Evolutionary conservation across 2,113 vertebrate genomes (phyloP).

Genomic region (Dipodomys ordii): DNA sequence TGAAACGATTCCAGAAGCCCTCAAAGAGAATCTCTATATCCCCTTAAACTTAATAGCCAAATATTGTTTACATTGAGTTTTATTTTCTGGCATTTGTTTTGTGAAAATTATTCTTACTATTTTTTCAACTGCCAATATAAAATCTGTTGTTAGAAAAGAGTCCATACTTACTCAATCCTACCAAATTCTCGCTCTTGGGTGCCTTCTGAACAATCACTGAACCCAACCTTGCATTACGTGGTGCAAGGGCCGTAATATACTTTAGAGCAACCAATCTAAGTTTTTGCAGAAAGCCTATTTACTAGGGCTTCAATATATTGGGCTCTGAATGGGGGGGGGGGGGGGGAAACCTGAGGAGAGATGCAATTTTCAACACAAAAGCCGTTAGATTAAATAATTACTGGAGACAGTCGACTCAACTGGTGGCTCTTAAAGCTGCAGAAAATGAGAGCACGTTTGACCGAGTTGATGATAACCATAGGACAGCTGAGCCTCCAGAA

Average conservation of each 20-base stretch:
- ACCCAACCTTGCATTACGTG: neutral
- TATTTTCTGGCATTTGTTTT: neutral
- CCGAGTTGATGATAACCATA: too few relatives aligned
- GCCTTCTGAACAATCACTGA: conserved; percentile 11
- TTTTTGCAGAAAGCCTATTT: conserved; percentile 5
- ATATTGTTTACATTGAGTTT: neutral
- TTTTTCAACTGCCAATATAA: conserved; percentile 36
- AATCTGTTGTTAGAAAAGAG: neutral
- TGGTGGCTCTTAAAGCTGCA: neutral
- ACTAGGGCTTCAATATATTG: neutral
- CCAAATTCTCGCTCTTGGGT: neutral
- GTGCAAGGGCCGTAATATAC: neutral
- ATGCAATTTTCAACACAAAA: neutral
- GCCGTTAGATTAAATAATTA: neutral
- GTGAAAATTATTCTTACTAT: neutral
- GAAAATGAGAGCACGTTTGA: neutral
- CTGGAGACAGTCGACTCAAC: neutral
- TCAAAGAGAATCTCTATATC: conserved; percentile 2
- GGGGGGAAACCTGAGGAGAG: too few relatives aligned
- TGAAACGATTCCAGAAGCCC: neutral
- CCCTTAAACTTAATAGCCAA: neutral
- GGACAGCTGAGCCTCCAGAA: conserved; percentile 16
- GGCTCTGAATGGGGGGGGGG: neutral
- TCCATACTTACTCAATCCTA: neutral
- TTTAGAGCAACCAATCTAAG: conserved; percentile 26